phyloP scores from a whole-genome alignment of 2,888 invertebrate genomes.

The Cistogaster globosa region DNA sequence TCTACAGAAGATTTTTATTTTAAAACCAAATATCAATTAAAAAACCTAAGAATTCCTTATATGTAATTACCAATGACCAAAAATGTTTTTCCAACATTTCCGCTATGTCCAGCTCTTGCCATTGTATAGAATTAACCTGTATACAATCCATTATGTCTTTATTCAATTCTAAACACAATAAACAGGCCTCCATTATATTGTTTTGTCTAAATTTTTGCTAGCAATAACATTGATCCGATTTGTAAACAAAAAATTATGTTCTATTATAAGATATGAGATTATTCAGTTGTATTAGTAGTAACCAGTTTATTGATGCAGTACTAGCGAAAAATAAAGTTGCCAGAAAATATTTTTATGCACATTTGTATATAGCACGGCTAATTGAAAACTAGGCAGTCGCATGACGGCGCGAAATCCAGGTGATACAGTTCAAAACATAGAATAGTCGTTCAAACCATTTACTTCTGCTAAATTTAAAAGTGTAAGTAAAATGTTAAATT shows the following conservation, averaged over 20 bases:
- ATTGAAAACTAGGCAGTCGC: too few relatives aligned
- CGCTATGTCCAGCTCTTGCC: slow-evolving; percentile 41
- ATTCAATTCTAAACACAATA: slow-evolving; percentile 56
- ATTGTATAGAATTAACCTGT: slow-evolving; percentile 31
- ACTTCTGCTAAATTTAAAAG: too few relatives aligned
- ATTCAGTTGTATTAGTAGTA: neutral
- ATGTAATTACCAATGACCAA: slow-evolving; percentile 52
- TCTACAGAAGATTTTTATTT: neutral
- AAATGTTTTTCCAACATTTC: slow-evolving; percentile 48
- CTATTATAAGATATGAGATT: neutral
- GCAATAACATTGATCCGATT: slow-evolving; percentile 1
- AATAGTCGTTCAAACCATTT: too few relatives aligned
- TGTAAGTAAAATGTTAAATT: too few relatives aligned
- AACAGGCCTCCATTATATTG: slow-evolving; percentile 35
- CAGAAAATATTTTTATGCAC: neutral
- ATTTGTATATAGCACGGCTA: too few relatives aligned
- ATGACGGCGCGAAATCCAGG: too few relatives aligned
- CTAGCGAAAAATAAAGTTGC: neutral
- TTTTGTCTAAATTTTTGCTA: neutral
- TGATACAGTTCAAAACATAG: too few relatives aligned
- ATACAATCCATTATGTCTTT: slow-evolving; percentile 32
- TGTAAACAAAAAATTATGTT: slow-evolving; percentile 18
- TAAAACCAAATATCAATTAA: neutral
- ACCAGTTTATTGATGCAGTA: neutral
- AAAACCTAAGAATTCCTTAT: neutral